Evolutionary conservation across 2,888 invertebrate species (phyloP), one percentile per base, ranked within the genome.

Genomic region (Lasioglossum zephyrum): DNA sequence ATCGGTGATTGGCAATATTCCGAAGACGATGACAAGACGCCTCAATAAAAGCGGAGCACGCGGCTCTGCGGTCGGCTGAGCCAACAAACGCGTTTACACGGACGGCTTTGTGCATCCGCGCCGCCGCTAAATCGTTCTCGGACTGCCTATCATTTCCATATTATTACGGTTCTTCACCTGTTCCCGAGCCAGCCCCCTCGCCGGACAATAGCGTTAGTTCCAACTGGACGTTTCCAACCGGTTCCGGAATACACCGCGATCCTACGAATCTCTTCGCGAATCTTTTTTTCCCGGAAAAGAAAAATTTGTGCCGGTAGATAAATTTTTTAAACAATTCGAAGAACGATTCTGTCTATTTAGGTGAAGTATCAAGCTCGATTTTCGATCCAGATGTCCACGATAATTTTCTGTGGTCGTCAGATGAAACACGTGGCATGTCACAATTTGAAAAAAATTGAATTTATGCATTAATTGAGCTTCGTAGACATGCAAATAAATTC

Each of bases 121-220:
- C 72, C 81, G 77, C 86, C 85, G 82, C 87, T 63, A 90, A 88
- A 87, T 85, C 88, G 81, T 70, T 84, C 60, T 60, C 72, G 74
- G 74, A 49, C 87, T 86, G 85, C 83, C 89, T 83, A 89, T 91
- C 87, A 91, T 93, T 92, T 92, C 86, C 92, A 92, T 93, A 92
- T 92, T 92, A 92, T 91, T 92, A 90, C 87, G 85, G 88, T 73
- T 89, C 87, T 84, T 87, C 90, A 90, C 88, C 89, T 91, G 88
- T 90, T 91, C 82, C 73, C 79, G 41, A 18, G 57, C 49, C 31
- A 57, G 60, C 77, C 79, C 79, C 81, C 79, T 41, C 76, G 72
- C 53, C 36, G 73, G 82, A 88, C 84, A 73, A 77, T 84, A 78
- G 88, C 76, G 63, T 73, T 83, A 79, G 75, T 69, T 70, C 63